These are phyloP conservation scores for Telenomus remus DNA, from an alignment of 1,140 invertebrate genomes.

Conservation along the genomic window DNA sequence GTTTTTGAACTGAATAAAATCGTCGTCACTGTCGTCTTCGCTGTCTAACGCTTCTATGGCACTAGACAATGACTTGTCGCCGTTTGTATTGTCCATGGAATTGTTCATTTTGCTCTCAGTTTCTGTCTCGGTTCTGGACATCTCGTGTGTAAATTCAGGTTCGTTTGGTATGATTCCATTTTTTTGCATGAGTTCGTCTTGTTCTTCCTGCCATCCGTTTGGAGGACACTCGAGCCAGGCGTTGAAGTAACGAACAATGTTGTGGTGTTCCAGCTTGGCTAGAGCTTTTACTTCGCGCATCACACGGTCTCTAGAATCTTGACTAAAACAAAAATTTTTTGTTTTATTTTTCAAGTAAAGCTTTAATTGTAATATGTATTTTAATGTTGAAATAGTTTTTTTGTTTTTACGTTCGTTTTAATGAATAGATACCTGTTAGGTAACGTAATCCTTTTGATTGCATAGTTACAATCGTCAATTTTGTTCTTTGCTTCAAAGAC, in stretches of 20 bases:
- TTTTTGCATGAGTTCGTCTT: conserved; percentile 80
- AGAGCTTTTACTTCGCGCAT: conserved; percentile 95
- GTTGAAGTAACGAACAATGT: conserved; percentile 96
- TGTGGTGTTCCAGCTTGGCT: conserved; percentile 94
- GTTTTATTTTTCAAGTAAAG: conserved; percentile 7
- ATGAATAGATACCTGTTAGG: conserved; percentile 81
- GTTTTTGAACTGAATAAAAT: conserved; percentile 78
- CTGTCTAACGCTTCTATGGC: conserved; percentile 65
- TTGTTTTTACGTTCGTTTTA: background rate
- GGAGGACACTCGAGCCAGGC: conserved; percentile 96
- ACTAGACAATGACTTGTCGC: conserved; percentile 43
- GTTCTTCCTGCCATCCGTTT: conserved; percentile 87
- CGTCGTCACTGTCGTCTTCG: conserved; percentile 71
- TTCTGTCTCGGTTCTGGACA: conserved; percentile 56
- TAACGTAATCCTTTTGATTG: conserved; percentile 94
- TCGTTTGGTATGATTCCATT: conserved; percentile 54
- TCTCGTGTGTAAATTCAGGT: conserved; percentile 64
- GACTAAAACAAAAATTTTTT: conserved; percentile 74
- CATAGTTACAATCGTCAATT: conserved; percentile 95
- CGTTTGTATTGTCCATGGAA: background rate
- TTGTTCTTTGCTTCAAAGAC: conserved; percentile 97
- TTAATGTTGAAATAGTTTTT: conserved; percentile 12
- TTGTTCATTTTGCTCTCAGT: conserved; percentile 60
- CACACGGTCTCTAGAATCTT: conserved; percentile 87
- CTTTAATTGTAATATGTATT: conserved; percentile 2